Base-by-base conservation (phyloP, 2,888 invertebrate genomes). In the Hedychridium roseum region DNA sequence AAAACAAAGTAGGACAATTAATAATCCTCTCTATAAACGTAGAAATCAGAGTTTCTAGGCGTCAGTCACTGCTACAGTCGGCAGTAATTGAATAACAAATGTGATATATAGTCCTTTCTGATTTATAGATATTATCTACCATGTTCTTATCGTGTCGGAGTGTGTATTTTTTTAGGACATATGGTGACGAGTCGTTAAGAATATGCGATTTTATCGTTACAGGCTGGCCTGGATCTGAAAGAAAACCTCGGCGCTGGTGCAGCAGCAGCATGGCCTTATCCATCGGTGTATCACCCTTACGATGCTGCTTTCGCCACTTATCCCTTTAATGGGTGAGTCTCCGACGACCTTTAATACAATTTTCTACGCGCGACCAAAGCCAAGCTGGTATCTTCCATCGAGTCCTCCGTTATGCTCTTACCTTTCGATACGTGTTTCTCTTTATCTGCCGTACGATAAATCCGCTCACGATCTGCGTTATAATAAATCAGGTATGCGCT, bases 231-330 rank as follows among this genome's bases (percentile, higher is more conserved):
- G 67, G 94, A 94, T 78, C 83, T 94, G 71, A 94, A 94, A 81
- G 94, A 94, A 80, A 93, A 92, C 78, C 82, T 94, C 59, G 90
- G 91, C 39, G 88, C 89, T 23, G 88, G 89, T 60, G 91, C 88
- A 45, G 83, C 83, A 40, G 89, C 92, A 49, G 88, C 89, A 49
- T 94, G 94, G 94, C 92, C 92, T 63, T 94, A 94, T 80, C 91
- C 93, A 45, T 88, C 92, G 31, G 91, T 94, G 60, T 94, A 94
- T 81, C 94, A 95, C 81, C 94, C 94, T 40, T 95, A 95, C 81
- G 95, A 96, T 74, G 90, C 93, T 51, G 91, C 93, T 50, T 92
- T 95, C 78, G 92, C 92, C 53, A 92, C 92, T 68, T 95, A 96
- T 83, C 93, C 94, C 60, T 96, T 95, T 83, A 94, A 93, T 82